phyloP scores from a whole-genome alignment of 2,113 vertebrate species.

The Hucho hucho region DNA sequence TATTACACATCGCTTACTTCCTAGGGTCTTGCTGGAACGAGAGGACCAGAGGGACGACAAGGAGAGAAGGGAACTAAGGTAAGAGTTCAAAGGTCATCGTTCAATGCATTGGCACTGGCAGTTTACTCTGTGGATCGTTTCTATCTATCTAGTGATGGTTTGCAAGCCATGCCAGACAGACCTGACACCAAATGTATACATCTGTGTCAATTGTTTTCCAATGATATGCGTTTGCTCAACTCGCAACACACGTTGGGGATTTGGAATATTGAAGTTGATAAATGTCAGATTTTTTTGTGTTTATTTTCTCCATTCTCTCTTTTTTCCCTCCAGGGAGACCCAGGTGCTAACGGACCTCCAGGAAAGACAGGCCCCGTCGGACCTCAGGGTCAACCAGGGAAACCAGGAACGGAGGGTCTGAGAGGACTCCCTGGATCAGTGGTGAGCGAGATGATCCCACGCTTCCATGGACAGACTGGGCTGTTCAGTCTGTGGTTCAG shows the following conservation, averaged over 20 bases:
- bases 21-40: slow-evolving; percentile 87
- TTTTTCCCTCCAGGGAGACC: slow-evolving; percentile 80
- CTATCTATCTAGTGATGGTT: too few relatives aligned
- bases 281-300: too few relatives aligned
- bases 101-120: neutral
- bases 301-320: slow-evolving; percentile 19
- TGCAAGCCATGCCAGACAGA: too few relatives aligned
- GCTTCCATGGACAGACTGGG: neutral
- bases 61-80: slow-evolving; percentile 98
- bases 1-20: slow-evolving; percentile 6
- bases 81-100: slow-evolving; percentile 12
- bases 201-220: too few relatives aligned
- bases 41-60: slow-evolving; percentile 93
- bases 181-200: too few relatives aligned
- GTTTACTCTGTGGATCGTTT: too few relatives aligned
- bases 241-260: too few relatives aligned
- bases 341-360: slow-evolving; percentile 91
- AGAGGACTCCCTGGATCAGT: slow-evolving; percentile 95
- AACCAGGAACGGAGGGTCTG: slow-evolving; percentile 91
- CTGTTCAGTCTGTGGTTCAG: neutral
- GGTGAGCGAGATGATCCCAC: slow-evolving; percentile 71
- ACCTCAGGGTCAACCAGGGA: slow-evolving; percentile 94
- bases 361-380: slow-evolving; percentile 97
- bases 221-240: too few relatives aligned
- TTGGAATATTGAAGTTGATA: neutral